Evolutionary conservation across 2,113 vertebrate genomes (phyloP), one percentile per base, ranked within the genome.

Genomic region (Morone chrysops): DNA sequence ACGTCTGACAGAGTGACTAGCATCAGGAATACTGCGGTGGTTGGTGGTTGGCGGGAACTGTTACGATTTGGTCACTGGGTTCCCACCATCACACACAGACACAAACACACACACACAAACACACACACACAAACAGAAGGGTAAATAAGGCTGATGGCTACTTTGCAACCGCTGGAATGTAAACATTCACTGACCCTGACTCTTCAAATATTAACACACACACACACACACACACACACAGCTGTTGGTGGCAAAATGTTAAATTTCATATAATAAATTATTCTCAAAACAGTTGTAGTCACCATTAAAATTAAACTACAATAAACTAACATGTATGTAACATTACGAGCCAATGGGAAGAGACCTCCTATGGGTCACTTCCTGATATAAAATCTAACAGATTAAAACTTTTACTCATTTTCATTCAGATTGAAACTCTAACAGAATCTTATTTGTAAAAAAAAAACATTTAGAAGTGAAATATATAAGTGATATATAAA

Each of bases 151-250:
- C 43, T 59, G 66, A 82, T 70, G 65, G 79, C 63, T 41, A 75
- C 75, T 80, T 76, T 66, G 13, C 48, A 31, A 43, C 67, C 6
- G 3, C 67, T 83, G 85, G 77, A 87, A 83, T 80, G 77, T 68
- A 83, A 87, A 87, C 68, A 72, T 47, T 53, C 43, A 56, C 61
- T 70, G 71, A 83, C 66, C 80, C 71, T 2, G n/a, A 80, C 71
- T 80, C 76, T 53, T 76, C 48, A 75, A 80, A 80, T 68, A 80
- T 80, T 54, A 61, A 75, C 70, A 45, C 4, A 82, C 16, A 75
- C n/a, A 51, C 48, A 47, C 38, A 56, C 43, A 20, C 78, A 62
- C 38, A 70, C 70, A 81, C 70, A 68, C 57, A 56, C 22, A 71
- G 22, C 17, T 47, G 74, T 56, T 51, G 38, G 10, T 0, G 18